These are phyloP conservation scores for Tetranychus piercei DNA, from an alignment of 2,888 invertebrate genomes.

Conservation along the genomic window DNA sequence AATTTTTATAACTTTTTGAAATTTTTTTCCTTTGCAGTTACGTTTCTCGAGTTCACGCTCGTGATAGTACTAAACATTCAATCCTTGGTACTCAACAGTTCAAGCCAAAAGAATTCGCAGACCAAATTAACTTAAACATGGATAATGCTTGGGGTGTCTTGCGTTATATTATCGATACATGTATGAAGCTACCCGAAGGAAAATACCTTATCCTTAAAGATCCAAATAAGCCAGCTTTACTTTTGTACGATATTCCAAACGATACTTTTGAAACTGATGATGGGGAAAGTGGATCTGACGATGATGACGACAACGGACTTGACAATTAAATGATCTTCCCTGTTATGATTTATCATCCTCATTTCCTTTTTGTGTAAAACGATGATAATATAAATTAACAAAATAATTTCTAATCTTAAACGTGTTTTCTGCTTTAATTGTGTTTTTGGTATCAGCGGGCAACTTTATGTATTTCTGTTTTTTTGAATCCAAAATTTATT, in stretches of 20 bases:
- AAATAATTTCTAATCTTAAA: too few species aligned
- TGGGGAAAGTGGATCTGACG: conserved; percentile 65
- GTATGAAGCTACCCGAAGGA: conserved; percentile 90
- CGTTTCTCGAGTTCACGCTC: conserved; percentile 80
- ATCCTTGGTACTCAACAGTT: conserved; percentile 93
- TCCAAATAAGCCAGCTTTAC: conserved; percentile 93
- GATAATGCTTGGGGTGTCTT: conserved; percentile 98
- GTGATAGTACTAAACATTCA: conserved; percentile 87
- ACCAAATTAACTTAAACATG: conserved; percentile 95
- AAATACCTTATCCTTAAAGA: conserved; percentile 92
- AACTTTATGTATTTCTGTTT: too few species aligned
- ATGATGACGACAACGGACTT: conserved; percentile 29
- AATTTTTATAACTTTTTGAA: conserved; percentile 11
- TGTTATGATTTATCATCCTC: not conserved
- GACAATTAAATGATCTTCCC: not conserved
- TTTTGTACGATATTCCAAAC: conserved; percentile 92
- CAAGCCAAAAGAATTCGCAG: conserved; percentile 93
- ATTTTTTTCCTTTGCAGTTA: conserved; percentile 40
- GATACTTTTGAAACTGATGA: conserved; percentile 95
- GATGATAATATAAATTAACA: not conserved
- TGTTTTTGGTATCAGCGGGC: too few species aligned
- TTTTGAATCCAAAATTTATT: too few species aligned
- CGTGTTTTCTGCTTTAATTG: too few species aligned
- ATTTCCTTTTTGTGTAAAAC: not conserved
- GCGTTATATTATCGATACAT: conserved; percentile 86